Percentiles rank a stretch among this genome's conserved stretches.
Conservation (phyloP, 2,888 invertebrate genomes). For the Dioctria rufipes region DNA sequence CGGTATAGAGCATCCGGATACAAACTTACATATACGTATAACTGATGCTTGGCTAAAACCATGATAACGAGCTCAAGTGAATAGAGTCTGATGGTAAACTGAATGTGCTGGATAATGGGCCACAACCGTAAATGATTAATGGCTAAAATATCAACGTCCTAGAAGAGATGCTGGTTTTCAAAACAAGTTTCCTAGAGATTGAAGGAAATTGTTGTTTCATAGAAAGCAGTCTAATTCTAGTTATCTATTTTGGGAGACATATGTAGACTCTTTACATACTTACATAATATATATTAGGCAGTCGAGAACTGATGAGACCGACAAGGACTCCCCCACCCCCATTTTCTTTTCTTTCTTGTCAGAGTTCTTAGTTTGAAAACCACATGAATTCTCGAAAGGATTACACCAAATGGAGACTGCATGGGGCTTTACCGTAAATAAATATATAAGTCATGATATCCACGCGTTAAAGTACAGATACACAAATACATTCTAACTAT, state of each 20-base stretch:
- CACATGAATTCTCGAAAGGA: constrained; percentile 1
- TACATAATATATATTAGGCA: no score
- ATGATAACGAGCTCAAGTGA: constrained; percentile 13
- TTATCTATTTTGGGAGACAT: constrained; percentile 10
- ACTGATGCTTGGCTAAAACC: neutral
- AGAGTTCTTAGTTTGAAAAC: neutral
- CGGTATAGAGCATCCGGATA: neutral
- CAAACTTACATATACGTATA: neutral
- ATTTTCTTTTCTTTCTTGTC: neutral
- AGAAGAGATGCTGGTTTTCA: neutral
- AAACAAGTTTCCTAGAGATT: constrained; percentile 1
- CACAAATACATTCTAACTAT: no score
- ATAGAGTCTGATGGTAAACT: constrained; percentile 3
- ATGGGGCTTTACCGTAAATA: neutral
- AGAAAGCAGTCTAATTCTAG: constrained; percentile 7
- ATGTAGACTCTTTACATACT: neutral
- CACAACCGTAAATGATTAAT: constrained; percentile 13
- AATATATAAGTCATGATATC: neutral
- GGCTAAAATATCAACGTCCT: neutral
- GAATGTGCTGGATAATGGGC: constrained; percentile 4
- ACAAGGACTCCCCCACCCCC: neutral
- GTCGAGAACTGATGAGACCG: neutral
- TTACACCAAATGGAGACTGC: neutral
- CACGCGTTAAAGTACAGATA: neutral
- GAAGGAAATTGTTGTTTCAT: neutral